These are phyloP conservation scores for Oedothorax gibbosus DNA, from an alignment of 1,140 invertebrate genomes.

Conservation along the genomic window DNA sequence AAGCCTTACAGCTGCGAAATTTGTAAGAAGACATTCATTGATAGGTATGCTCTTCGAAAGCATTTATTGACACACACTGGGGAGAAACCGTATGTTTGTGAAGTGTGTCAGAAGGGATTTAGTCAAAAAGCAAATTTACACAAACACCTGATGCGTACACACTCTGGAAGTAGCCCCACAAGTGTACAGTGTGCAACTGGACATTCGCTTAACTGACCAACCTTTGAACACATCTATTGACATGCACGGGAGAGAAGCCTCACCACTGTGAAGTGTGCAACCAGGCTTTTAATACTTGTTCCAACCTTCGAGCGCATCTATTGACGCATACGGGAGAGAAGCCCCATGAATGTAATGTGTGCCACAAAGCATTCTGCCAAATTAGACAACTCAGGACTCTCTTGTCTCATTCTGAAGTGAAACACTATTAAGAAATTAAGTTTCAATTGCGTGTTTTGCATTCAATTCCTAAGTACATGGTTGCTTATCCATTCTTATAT, in stretches of 20 bases:
- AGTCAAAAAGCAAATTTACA: neutral
- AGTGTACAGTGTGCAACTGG: neutral
- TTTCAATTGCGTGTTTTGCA: too few relatives aligned
- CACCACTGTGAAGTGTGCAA: neutral
- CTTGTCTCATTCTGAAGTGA: too few relatives aligned
- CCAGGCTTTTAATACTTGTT: neutral
- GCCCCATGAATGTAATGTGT: neutral
- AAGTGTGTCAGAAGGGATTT: neutral
- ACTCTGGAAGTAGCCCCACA: neutral
- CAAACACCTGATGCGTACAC: neutral
- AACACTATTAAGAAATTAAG: too few relatives aligned
- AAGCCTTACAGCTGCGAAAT: neutral
- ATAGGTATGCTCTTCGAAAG: neutral
- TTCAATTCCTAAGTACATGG: too few relatives aligned
- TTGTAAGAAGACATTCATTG: neutral
- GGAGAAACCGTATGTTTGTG: neutral
- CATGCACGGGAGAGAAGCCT: neutral
- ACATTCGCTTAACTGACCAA: neutral
- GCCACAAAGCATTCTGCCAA: neutral
- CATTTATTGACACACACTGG: neutral
- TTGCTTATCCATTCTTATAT: too few relatives aligned
- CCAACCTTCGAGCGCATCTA: neutral
- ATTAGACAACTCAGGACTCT: too few relatives aligned
- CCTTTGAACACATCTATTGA: neutral
- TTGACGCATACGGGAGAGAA: neutral